A percentile compares a stretch with the other conserved stretches of the same genome.
Evolutionary conservation across 2,113 vertebrate genomes (phyloP).

Genomic region (Trematocara marginatum): DNA sequence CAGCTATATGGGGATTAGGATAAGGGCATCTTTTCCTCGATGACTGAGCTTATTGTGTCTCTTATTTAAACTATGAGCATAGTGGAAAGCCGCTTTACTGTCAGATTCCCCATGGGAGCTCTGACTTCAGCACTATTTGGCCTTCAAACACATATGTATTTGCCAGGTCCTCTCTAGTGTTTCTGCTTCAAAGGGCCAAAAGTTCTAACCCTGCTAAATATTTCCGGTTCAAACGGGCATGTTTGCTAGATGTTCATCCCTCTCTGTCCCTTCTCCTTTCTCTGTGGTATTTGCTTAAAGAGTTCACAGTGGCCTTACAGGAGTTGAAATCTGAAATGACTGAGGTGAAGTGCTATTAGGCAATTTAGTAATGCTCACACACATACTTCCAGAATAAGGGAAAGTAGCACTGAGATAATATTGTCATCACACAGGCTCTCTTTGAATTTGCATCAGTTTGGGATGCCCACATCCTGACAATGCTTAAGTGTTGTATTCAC

Average conservation of each 20-base stretch:
- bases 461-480: neutral
- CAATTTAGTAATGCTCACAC: slow-evolving; percentile 3
- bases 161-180: slow-evolving; percentile 45
- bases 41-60: slow-evolving; percentile 58
- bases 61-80: slow-evolving; percentile 38
- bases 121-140: slow-evolving; percentile 68
- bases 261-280: neutral
- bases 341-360: slow-evolving; percentile 9
- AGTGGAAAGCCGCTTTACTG: slow-evolving; percentile 43
- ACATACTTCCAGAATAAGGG: neutral
- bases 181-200: slow-evolving; percentile 41
- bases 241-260: slow-evolving; percentile 41
- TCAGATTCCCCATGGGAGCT: slow-evolving; percentile 73
- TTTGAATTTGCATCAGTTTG: neutral
- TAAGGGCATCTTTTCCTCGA: slow-evolving; percentile 17
- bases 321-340: slow-evolving; percentile 40
- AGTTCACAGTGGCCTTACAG: slow-evolving; percentile 30
- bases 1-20: neutral
- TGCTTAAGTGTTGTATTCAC: neutral
- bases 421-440: neutral
- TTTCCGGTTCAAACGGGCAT: slow-evolving; percentile 67
- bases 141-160: slow-evolving; percentile 67
- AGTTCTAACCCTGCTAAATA: slow-evolving; percentile 42
- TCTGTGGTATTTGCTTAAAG: slow-evolving; percentile 37
- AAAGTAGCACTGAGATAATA: neutral